phyloP scores from a whole-genome alignment of 2,113 vertebrate genomes.

The Hypanus sabinus region DNA sequence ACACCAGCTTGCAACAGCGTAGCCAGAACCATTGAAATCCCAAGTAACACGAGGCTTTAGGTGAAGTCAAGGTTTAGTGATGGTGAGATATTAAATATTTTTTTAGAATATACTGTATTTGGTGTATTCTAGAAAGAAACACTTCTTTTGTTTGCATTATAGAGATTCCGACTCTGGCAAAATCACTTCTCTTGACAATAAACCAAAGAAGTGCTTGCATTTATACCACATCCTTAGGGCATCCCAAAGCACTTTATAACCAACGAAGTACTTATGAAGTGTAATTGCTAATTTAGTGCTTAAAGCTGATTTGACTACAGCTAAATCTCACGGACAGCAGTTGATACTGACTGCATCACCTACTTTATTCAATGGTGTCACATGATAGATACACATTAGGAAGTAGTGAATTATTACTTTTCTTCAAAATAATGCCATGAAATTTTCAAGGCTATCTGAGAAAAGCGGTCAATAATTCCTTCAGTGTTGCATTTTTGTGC shows the following conservation, averaged over 20 bases:
- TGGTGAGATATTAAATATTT: not conserved
- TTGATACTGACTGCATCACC: too few species aligned
- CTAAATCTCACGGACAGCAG: not conserved
- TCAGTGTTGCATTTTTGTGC: too few species aligned
- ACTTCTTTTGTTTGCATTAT: not conserved
- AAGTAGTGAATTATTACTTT: too few species aligned
- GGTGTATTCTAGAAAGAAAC: not conserved
- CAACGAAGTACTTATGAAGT: not conserved
- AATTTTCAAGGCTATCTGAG: too few species aligned
- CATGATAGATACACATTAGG: too few species aligned
- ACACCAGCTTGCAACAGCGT: not conserved
- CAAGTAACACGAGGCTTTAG: not conserved
- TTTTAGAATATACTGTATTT: not conserved
- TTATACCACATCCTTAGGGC: not conserved
- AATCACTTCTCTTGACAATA: not conserved
- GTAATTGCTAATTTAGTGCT: not conserved
- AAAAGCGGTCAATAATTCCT: too few species aligned
- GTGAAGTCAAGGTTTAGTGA: not conserved
- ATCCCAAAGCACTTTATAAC: not conserved
- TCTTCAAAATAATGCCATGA: too few species aligned
- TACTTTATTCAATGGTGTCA: too few species aligned
- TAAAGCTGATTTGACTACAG: not conserved
- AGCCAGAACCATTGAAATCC: not conserved
- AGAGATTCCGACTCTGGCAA: not conserved
- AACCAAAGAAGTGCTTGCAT: not conserved